Conservation (phyloP, 2,888 invertebrate species). For the Ischnus inquisitorius region DNA sequence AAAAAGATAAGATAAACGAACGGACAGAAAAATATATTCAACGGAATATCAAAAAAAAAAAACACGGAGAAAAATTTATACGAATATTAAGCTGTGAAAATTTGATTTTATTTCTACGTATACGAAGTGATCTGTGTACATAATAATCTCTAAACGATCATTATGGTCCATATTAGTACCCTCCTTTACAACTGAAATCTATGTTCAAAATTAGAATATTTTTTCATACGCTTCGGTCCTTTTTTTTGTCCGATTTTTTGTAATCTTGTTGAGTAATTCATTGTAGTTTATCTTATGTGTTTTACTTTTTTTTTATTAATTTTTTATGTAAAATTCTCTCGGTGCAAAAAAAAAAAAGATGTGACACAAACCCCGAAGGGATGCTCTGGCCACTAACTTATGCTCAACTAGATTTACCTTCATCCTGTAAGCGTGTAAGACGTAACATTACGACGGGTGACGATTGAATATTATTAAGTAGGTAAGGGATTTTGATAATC, state of each 20-base stretch:
- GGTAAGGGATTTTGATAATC: slow-evolving; percentile 70
- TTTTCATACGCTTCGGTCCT: neutral
- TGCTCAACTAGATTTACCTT: slow-evolving; percentile 84
- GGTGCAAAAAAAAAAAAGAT: slow-evolving; percentile 5
- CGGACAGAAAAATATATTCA: slow-evolving; percentile 18
- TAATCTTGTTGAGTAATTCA: slow-evolving; percentile 16
- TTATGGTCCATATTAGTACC: slow-evolving; percentile 1
- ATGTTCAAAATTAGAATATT: slow-evolving; percentile 6
- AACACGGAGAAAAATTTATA: slow-evolving; percentile 32
- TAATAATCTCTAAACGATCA: slow-evolving; percentile 26
- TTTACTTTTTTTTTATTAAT: neutral
- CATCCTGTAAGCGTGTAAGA: slow-evolving; percentile 77
- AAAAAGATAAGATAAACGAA: neutral
- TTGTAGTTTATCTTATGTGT: neutral
- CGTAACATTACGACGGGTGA: slow-evolving; percentile 55
- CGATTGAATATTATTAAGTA: slow-evolving; percentile 48
- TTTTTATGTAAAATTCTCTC: slow-evolving; percentile 5
- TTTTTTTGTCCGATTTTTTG: slow-evolving; percentile 22
- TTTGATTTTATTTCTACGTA: neutral
- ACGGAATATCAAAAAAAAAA: slow-evolving; percentile 17
- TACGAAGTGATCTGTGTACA: slow-evolving; percentile 33
- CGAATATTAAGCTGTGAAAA: neutral
- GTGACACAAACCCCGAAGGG: slow-evolving; percentile 71
- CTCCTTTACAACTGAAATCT: neutral
- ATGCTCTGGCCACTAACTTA: slow-evolving; percentile 83